Evolutionary conservation across 1,140 invertebrate genomes (phyloP).

Genomic region (Scylla paramamosain): DNA sequence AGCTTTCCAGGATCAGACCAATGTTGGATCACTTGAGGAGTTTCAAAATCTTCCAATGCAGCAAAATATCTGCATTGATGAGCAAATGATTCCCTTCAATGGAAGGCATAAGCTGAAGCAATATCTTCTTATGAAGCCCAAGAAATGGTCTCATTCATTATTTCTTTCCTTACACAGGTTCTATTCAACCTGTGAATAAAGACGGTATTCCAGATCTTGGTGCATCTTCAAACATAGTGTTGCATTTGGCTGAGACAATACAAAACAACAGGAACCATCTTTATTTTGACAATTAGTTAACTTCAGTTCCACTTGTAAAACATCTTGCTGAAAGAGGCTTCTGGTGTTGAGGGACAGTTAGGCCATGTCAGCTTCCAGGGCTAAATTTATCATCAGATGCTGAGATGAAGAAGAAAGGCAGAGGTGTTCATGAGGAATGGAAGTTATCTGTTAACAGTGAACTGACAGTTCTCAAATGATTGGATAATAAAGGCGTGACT

Average conservation of each 20-base stretch:
- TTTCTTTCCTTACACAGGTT: conserved; percentile 74
- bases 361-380: conserved; percentile 40
- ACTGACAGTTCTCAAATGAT: conserved; percentile 59
- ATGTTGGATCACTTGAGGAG: conserved; percentile 46
- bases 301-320: conserved; percentile 71
- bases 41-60: conserved; percentile 55
- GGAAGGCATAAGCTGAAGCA: conserved; percentile 71
- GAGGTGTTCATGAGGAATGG: conserved; percentile 61
- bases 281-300: conserved; percentile 78
- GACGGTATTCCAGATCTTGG: conserved; percentile 73
- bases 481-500: conserved; percentile 59
- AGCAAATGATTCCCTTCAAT: conserved; percentile 77
- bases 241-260: conserved; percentile 68
- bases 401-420: conserved; percentile 61
- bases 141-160: conserved; percentile 67
- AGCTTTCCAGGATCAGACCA: conserved; percentile 47
- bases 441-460: conserved; percentile 30
- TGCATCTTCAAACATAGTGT: conserved; percentile 76
- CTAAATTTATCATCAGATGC: conserved; percentile 40
- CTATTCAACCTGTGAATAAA: conserved; percentile 65
- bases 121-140: conserved; percentile 77
- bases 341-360: conserved; percentile 73
- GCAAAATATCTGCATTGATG: conserved; percentile 69
- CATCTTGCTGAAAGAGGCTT: conserved; percentile 66
- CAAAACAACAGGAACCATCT: conserved; percentile 70